phyloP scores from a whole-genome alignment of 2,797 vertebrate genomes.

The Anabacerthia variegaticeps region DNA sequence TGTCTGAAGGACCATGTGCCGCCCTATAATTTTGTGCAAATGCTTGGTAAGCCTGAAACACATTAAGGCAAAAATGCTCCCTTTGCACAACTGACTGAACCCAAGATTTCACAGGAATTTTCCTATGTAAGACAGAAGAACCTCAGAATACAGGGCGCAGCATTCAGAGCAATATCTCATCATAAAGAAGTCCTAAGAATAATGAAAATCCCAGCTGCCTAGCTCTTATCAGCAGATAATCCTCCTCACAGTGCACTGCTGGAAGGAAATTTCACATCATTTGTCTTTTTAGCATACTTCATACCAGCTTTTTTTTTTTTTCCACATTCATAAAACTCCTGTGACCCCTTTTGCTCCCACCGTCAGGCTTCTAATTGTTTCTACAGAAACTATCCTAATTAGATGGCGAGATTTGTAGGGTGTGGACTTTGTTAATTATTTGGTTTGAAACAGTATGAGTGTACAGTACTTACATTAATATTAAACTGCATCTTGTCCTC shows the following conservation, averaged over 20 bases:
- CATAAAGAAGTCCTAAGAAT: background rate
- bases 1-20: background rate
- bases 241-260: background rate
- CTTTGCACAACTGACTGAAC: background rate
- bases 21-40: background rate
- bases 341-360: background rate
- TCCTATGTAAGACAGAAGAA: background rate
- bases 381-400: constrained; percentile 1
- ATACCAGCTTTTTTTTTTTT: background rate
- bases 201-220: background rate
- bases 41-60: background rate
- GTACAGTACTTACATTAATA: background rate
- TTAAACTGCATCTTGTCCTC: background rate
- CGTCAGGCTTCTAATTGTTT: background rate
- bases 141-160: background rate
- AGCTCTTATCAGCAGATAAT: background rate
- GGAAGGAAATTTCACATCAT: background rate
- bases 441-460: background rate
- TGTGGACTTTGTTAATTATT: background rate
- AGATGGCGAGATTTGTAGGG: background rate
- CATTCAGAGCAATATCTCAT: background rate
- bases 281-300: background rate
- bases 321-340: background rate
- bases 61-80: background rate
- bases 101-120: background rate